Conservation (phyloP, 2,888 invertebrate genomes). For the Nasonovia ribisnigri region DNA sequence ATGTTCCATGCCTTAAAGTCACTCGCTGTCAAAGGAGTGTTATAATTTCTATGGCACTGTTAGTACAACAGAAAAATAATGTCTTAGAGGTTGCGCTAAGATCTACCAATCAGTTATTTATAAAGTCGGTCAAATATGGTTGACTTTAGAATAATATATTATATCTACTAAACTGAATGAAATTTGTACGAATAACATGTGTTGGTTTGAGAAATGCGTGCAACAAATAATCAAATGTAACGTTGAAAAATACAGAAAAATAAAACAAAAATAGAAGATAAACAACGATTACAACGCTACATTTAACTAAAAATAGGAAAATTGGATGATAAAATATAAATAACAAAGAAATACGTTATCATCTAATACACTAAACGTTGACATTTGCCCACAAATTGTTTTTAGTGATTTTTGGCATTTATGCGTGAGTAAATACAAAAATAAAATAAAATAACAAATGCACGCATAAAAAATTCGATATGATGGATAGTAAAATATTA, state of each 20-base stretch:
- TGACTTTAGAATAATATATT: not conserved
- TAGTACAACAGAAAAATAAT: not conserved
- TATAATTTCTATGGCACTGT: not conserved
- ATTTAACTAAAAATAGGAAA: not conserved
- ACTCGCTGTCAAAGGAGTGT: not conserved
- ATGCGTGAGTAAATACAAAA: not conserved
- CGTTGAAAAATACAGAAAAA: not conserved
- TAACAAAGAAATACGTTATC: not conserved
- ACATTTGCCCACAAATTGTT: not conserved
- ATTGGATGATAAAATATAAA: not conserved
- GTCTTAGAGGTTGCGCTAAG: not conserved
- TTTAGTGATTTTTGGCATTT: not conserved
- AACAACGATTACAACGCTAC: not conserved
- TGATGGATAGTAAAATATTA: not conserved
- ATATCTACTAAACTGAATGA: not conserved
- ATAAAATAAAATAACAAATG: not conserved
- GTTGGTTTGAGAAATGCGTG: not conserved
- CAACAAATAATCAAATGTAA: not conserved
- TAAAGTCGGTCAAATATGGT: not conserved
- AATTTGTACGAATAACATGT: not conserved
- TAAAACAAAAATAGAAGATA: not conserved
- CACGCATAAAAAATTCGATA: not conserved
- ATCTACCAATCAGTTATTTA: not conserved
- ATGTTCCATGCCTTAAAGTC: not conserved
- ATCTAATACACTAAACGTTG: not conserved